A percentile compares a stretch with the other conserved stretches of the same genome.
phyloP scores from a whole-genome alignment of 2,113 vertebrate genomes.

The Psittacus erithacus region DNA sequence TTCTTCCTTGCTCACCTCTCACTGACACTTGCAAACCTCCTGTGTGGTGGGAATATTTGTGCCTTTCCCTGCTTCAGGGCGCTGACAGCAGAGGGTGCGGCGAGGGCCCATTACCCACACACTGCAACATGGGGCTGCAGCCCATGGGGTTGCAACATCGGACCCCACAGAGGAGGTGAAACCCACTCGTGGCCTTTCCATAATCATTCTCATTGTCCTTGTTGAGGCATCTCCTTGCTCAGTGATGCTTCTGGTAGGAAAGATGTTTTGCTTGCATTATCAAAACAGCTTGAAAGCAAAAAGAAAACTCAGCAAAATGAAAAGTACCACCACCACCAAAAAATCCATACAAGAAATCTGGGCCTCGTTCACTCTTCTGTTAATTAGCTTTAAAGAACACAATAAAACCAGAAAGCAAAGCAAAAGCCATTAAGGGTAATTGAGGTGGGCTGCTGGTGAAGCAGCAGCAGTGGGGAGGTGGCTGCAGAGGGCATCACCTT shows the following conservation, averaged over 20 bases:
- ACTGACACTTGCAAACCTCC: not conserved
- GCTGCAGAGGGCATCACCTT: not conserved
- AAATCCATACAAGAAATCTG: not conserved
- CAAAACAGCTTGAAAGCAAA: not conserved
- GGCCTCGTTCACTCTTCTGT: not conserved
- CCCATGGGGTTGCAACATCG: not conserved
- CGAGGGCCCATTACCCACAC: not conserved
- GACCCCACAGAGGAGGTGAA: not conserved
- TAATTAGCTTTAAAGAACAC: not conserved
- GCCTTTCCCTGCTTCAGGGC: not conserved
- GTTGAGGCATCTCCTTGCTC: not conserved
- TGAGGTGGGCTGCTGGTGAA: not conserved
- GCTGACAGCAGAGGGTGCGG: not conserved
- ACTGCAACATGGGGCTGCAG: too few species aligned
- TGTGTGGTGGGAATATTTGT: not conserved
- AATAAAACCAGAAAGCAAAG: conserved; percentile 1
- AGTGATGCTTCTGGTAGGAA: not conserved
- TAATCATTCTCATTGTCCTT: not conserved
- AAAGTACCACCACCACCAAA: not conserved
- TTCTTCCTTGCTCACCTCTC: not conserved
- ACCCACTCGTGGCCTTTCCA: not conserved
- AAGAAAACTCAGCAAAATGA: not conserved
- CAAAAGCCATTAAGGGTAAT: not conserved
- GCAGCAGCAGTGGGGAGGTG: not conserved
- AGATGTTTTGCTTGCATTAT: not conserved